Percentiles rank a stretch among this genome's conserved stretches.
phyloP scores from a whole-genome alignment of 1,140 invertebrate genomes.

The Zaprionus vittiger region DNA sequence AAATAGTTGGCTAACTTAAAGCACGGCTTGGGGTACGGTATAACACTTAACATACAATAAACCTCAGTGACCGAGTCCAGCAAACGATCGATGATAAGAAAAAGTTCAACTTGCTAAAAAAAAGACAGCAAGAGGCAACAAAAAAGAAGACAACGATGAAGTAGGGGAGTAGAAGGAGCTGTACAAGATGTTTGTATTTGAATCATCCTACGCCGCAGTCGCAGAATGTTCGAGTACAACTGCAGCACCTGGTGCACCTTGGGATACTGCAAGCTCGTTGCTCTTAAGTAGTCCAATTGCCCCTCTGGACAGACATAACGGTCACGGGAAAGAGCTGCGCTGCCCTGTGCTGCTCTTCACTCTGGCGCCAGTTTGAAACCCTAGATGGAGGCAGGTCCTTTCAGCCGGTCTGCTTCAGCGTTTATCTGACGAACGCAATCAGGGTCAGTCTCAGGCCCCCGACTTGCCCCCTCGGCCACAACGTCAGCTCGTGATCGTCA shows the following conservation, averaged over 20 bases:
- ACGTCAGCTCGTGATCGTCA: conserved; percentile 37
- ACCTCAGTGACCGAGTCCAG: conserved; percentile 18
- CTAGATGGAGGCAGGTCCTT: conserved; percentile 33
- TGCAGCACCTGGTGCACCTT: conserved; percentile 5
- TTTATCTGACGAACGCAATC: conserved; percentile 69
- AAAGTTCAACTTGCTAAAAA: conserved; percentile 17
- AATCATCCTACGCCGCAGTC: not conserved
- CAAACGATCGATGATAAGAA: conserved; percentile 64
- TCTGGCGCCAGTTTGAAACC: conserved; percentile 41
- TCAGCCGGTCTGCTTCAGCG: conserved; percentile 15
- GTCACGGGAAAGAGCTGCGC: not conserved
- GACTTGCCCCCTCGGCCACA: not conserved
- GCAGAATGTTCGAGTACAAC: not conserved
- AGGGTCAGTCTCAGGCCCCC: conserved; percentile 39
- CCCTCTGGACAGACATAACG: not conserved
- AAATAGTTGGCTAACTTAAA: too few relatives aligned
- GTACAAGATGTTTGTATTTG: not conserved
- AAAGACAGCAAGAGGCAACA: not conserved
- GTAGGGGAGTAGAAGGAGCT: not conserved
- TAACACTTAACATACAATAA: not conserved
- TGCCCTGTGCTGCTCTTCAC: not conserved
- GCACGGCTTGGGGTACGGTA: not conserved
- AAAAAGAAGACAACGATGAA: conserved; percentile 8
- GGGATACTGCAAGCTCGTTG: not conserved
- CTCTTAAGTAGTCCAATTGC: not conserved